Base-by-base conservation (phyloP, 2,797 vertebrate species). In the Thunnus albacares region DNA sequence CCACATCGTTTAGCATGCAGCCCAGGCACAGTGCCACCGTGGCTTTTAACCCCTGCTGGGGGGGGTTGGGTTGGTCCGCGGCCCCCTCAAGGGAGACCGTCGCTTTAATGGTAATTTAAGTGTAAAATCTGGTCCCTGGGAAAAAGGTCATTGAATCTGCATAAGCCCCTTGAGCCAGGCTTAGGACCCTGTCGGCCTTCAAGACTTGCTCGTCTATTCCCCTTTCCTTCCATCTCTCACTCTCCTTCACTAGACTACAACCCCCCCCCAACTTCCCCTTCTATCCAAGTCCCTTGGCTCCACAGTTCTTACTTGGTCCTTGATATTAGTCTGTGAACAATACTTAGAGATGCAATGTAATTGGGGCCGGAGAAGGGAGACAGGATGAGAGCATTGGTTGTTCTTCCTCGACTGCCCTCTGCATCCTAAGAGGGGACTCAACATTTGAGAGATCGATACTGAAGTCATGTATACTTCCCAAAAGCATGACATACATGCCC, bases 91-190 rank as follows among this genome's bases (percentile, higher is more conserved):
- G 96, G 96, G 96, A 96, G 86, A 86, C 88, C 82, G 65, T 75
- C 87, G 93, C 94, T 96, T 95, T 97, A 97, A 97, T 97, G 96
- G 96, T 96, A 97, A 98, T 98, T 97, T 98, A 96, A 97, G 96
- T 97, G 96, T 97, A 96, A 98, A 97, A 97, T 97, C 96, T 97
- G 95, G 95, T 96, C 95, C 95, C 93, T 96, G 95, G 95, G 96
- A 97, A 96, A 98, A 98, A 98, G 97, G 98, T 98, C 97, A 97
- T 92, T 95, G 96, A 93, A 97, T 98, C 97, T 98, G 94, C 97
- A 98, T 97, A 97, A 96, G 94, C 95, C 96, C 96, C 96, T 96
- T 93, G 95, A 97, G 96, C 96, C 95, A 93, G 95, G 95, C 96
- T 97, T 96, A 97, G 93, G 96, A 96, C 71, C 79, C 91, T 95